Evolutionary conservation across 2,113 vertebrate species (phyloP).

Genomic region (Erythrocebus patas): DNA sequence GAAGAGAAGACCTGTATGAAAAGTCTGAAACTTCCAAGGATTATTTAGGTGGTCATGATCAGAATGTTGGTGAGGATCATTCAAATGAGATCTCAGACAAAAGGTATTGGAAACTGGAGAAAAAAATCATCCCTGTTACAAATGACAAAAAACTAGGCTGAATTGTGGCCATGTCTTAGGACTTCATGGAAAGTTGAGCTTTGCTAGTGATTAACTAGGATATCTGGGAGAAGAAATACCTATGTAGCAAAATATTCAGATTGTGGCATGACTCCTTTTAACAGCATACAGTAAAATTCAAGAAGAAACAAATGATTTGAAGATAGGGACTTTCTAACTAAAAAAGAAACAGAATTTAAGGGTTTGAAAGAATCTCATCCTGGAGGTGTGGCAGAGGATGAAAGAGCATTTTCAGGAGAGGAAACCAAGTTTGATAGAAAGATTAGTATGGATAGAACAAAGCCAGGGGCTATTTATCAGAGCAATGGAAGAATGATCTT

Average conservation of each 20-base stretch:
- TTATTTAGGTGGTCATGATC: not conserved
- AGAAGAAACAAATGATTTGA: not conserved
- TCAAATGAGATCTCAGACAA: not conserved
- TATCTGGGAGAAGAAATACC: not conserved
- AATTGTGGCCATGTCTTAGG: not conserved
- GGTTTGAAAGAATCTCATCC: not conserved
- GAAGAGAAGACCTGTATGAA: not conserved
- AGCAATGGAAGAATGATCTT: not conserved
- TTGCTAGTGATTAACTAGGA: not conserved
- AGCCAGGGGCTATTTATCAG: not conserved
- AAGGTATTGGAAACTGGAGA: not conserved
- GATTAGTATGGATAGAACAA: not conserved
- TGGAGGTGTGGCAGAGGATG: not conserved
- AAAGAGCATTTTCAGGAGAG: not conserved
- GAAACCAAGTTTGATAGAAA: not conserved
- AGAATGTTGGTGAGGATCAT: no score
- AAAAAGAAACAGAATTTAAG: not conserved
- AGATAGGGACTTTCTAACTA: not conserved
- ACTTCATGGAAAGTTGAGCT: not conserved
- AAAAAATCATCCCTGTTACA: not conserved
- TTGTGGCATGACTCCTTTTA: not conserved
- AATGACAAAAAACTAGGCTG: not conserved
- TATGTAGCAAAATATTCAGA: not conserved
- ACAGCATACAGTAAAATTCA: not conserved
- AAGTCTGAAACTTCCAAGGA: not conserved